Evolutionary conservation across 1,140 invertebrate species (phyloP).

Genomic region (Sogatella furcifera): DNA sequence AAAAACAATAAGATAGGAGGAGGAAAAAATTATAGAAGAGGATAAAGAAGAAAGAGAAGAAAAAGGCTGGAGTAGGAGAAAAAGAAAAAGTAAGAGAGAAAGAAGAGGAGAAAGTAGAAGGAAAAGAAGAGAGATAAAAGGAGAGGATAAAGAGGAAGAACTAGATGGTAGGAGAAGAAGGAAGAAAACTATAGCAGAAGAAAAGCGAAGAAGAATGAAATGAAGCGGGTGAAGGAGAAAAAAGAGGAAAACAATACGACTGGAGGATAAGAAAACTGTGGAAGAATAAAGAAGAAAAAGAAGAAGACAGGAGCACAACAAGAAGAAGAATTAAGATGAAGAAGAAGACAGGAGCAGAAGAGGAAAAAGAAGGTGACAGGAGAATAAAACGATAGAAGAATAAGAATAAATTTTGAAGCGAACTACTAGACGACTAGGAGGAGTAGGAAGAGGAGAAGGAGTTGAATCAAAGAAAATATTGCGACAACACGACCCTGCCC

Average conservation of each 20-base stretch:
- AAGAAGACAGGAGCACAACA: too few relatives aligned
- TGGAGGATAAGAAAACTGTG: not conserved
- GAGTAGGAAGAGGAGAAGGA: too few relatives aligned
- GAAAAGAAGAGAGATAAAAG: not conserved
- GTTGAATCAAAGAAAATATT: too few relatives aligned
- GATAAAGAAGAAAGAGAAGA: not conserved
- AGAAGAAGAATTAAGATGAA: too few relatives aligned
- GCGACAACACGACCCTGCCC: too few relatives aligned
- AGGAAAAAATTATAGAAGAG: not conserved
- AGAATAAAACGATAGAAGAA: too few relatives aligned
- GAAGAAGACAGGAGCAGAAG: too few relatives aligned
- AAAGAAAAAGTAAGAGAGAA: not conserved
- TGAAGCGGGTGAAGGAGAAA: not conserved
- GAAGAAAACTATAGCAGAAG: not conserved
- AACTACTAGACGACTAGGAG: too few relatives aligned
- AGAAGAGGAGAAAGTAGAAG: not conserved
- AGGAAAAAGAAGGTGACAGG: too few relatives aligned
- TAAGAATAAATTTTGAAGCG: too few relatives aligned
- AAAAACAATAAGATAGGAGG: not conserved
- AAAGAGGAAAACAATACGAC: not conserved
- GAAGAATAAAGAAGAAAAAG: too few relatives aligned
- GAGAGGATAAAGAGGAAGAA: not conserved
- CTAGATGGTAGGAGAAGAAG: not conserved
- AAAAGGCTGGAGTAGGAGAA: not conserved
- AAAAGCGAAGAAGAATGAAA: not conserved